These are phyloP conservation scores for Artibeus jamaicensis DNA, from an alignment of 2,797 vertebrate genomes.

Conservation along the genomic window DNA sequence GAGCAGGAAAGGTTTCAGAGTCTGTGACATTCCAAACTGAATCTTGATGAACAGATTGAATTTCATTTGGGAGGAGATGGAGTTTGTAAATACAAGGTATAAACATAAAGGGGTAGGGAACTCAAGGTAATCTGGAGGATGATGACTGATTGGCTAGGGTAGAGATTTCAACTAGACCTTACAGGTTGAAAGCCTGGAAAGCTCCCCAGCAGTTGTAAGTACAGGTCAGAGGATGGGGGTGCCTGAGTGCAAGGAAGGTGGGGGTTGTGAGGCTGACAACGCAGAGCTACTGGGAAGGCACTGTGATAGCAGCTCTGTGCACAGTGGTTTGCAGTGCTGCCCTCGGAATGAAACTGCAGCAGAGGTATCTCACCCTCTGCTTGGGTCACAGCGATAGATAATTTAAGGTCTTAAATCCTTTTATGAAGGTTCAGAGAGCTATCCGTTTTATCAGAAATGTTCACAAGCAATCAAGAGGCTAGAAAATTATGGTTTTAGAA, in stretches of 20 bases:
- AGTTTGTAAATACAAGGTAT: not conserved
- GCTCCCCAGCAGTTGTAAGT: not conserved
- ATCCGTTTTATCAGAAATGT: constrained; percentile 57
- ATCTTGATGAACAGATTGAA: not conserved
- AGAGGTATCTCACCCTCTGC: not conserved
- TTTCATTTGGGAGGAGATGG: not conserved
- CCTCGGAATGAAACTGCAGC: not conserved
- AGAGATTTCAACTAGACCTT: not conserved
- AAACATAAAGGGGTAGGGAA: not conserved
- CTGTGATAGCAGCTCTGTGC: not conserved
- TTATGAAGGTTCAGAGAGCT: constrained; percentile 31
- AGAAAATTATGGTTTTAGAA: constrained; percentile 58
- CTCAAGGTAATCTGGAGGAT: not conserved
- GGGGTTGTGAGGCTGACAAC: not conserved
- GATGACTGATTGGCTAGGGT: not conserved
- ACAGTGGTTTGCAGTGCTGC: not conserved
- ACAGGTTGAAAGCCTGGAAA: not conserved
- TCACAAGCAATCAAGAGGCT: constrained; percentile 52
- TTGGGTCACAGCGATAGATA: not conserved
- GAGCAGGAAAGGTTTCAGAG: not conserved
- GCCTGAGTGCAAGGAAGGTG: not conserved
- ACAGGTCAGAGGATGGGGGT: not conserved
- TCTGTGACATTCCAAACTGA: not conserved
- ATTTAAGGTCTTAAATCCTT: constrained; percentile 57
- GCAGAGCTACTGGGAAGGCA: not conserved